Percentiles rank a stretch among this genome's conserved stretches.
These are phyloP conservation scores for Coenonympha glycerion DNA, from an alignment of 2,888 invertebrate genomes.

Conservation along the genomic window DNA sequence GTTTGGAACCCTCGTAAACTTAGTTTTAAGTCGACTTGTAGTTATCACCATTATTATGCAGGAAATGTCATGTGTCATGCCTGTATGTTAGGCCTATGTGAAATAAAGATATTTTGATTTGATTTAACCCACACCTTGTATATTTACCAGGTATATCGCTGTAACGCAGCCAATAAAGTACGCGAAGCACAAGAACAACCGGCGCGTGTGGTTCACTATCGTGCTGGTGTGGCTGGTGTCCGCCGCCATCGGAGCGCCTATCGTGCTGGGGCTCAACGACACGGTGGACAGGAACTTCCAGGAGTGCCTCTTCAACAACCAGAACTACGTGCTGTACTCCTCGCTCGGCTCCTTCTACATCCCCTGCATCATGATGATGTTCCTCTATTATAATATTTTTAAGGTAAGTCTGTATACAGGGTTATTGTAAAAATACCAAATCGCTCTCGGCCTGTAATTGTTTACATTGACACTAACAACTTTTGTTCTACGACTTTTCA, in stretches of 20 bases:
- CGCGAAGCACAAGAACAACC: slow-evolving; percentile 97
- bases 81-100: too few species aligned
- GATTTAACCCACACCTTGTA: too few species aligned
- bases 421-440: too few species aligned
- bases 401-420: too few species aligned
- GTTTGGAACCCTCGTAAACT: too few species aligned
- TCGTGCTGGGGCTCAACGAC: slow-evolving; percentile 96
- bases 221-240: slow-evolving; percentile 94
- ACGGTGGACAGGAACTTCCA: slow-evolving; percentile 87
- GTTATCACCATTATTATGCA: too few species aligned
- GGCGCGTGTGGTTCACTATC: slow-evolving; percentile 95
- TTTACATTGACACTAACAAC: too few species aligned
- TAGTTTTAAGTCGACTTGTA: too few species aligned
- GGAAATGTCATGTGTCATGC: too few species aligned
- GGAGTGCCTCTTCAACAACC: slow-evolving; percentile 97
- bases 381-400: slow-evolving; percentile 97
- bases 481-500: too few species aligned
- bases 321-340: slow-evolving; percentile 98
- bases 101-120: too few species aligned
- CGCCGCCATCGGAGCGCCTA: slow-evolving; percentile 95
- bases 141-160: slow-evolving; percentile 97
- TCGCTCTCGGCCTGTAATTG: too few species aligned
- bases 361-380: slow-evolving; percentile 98
- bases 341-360: slow-evolving; percentile 99
- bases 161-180: slow-evolving; percentile 99